Conservation (phyloP, 2,888 invertebrate species). For the Melieria omissa region DNA sequence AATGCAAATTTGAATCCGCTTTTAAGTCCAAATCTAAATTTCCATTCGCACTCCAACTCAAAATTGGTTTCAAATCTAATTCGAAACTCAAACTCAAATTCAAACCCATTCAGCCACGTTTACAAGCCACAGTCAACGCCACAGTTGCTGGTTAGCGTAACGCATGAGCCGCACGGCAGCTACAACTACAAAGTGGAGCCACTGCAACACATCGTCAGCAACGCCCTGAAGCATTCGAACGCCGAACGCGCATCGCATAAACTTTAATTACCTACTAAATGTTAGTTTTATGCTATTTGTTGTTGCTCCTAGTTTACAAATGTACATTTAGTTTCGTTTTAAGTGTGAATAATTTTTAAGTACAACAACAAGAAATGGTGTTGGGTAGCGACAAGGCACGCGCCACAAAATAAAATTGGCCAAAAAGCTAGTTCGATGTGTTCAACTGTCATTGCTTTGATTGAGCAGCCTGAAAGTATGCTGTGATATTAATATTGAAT, state of each 20-base stretch:
- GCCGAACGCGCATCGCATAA: background rate
- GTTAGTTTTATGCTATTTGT: too few relatives aligned
- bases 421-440: too few relatives aligned
- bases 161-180: background rate
- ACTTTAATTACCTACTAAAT: too few relatives aligned
- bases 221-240: background rate
- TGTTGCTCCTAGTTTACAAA: too few relatives aligned
- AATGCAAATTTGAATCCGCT: background rate
- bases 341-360: too few relatives aligned
- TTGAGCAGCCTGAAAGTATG: too few relatives aligned
- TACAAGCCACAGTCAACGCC: background rate
- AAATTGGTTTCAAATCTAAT: background rate
- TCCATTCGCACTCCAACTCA: background rate
- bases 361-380: too few relatives aligned
- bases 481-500: too few relatives aligned
- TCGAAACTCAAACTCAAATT: background rate
- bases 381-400: too few relatives aligned
- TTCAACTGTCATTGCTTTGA: too few relatives aligned
- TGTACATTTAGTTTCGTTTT: too few relatives aligned
- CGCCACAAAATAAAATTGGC: too few relatives aligned
- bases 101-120: background rate
- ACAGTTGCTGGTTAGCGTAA: conserved; percentile 2
- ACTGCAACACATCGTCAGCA: background rate
- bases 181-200: background rate
- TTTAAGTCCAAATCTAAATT: background rate